Base-by-base conservation (phyloP, 2,888 invertebrate species). In the Lordiphosa andalusiaca region DNA sequence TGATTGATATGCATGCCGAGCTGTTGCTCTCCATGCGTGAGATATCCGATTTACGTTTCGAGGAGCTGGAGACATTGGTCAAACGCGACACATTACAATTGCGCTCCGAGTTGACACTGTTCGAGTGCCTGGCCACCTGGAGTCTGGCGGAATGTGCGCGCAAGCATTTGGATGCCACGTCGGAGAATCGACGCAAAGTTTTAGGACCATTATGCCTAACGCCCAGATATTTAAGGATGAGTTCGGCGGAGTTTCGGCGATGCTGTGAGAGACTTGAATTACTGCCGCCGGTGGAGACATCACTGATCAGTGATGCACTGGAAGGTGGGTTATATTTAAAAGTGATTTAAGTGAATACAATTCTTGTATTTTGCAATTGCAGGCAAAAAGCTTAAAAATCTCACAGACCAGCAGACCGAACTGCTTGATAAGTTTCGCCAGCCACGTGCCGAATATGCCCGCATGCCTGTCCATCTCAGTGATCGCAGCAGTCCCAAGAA, bases 1-100 rank as follows among this genome's bases (percentile, higher is more conserved):
- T 89, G 46, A 89, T 90, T 54, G 90, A 90, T 33, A 90, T 90
- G 89, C 88, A 89, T 25, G 89, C 90, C n/a, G 88, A 87, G 62
- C 72, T 87, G 47, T 67, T 89, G 50, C 71, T 90, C 19, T 81
- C 85, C 40, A 86, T 86, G 69, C 71, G 77, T 2, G 87, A 86
- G 69, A 88, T 90, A 58, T 71, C 70, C 19, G 85, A 88, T 37
- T 68, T 90, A 16, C 81, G 89, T 13, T 90, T 89, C 61, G 90
- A 89, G 68, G 89, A 90, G 69, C 71, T 90, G 55, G 90, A 90
- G 73, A 89, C 89, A 68, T 81, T 90, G 57, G 89, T 77, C 30
- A 89, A 88, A 54, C 86, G 90, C 16, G 85, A 89, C 46, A 87
- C 89, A 1, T 76, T 90, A 41, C 89, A 90, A 64, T 74, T 90